phyloP scores from a whole-genome alignment of 2,113 vertebrate genomes.

The Cettia cetti region DNA sequence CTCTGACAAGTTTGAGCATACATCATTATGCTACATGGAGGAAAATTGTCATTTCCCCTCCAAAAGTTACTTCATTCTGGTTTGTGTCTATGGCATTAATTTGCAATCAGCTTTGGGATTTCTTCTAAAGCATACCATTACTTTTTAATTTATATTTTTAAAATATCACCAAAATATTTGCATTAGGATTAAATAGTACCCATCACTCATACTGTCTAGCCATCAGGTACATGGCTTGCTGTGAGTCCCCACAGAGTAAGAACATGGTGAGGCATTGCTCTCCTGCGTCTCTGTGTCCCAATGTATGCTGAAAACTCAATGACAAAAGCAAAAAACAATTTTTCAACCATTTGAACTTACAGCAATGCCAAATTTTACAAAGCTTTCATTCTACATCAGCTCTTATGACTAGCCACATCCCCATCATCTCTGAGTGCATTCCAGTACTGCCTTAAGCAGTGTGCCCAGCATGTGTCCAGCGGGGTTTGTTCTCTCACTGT shows the following conservation, averaged over 20 bases:
- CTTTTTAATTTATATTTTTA: not conserved
- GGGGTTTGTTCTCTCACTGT: not conserved
- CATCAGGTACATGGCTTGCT: not conserved
- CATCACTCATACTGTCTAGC: not conserved
- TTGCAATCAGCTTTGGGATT: not conserved
- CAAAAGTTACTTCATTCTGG: not conserved
- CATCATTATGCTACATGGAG: not conserved
- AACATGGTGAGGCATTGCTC: not conserved
- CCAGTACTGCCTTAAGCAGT: not conserved
- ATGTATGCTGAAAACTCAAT: not conserved
- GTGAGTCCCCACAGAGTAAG: not conserved
- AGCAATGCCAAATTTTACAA: not conserved
- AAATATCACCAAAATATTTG: not conserved
- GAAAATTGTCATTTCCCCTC: not conserved
- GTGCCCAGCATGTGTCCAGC: not conserved
- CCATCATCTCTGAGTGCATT: not conserved
- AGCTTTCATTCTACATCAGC: not conserved
- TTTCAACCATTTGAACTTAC: not conserved
- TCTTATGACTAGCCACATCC: not conserved
- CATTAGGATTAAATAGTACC: not conserved
- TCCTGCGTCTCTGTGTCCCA: not conserved
- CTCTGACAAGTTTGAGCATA: not conserved
- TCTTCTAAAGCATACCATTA: not conserved
- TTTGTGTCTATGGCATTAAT: not conserved
- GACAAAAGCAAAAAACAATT: not conserved